Evolutionary conservation across 2,797 vertebrate species (phyloP).

Genomic region (Hoplostethus mediterraneus): DNA sequence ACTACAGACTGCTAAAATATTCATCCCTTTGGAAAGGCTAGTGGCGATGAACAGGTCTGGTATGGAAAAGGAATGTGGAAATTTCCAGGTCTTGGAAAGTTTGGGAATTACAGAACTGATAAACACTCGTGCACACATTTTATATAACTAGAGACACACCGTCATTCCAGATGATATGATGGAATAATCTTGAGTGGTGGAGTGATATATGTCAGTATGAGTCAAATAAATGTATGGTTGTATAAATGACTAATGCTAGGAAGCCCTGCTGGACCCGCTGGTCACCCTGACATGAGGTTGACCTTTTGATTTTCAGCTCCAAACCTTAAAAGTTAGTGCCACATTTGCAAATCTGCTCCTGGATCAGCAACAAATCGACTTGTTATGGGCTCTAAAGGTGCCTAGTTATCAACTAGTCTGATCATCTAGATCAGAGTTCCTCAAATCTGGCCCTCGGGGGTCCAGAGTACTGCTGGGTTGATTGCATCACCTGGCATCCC

Average conservation of each 20-base stretch:
- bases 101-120: background rate
- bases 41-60: slow-evolving; percentile 16
- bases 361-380: no score
- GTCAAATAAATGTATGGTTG: no score
- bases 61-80: background rate
- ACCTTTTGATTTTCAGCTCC: background rate
- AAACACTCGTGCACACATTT: background rate
- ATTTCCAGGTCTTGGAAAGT: background rate
- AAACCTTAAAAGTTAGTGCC: background rate
- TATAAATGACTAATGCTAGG: background rate
- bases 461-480: no score
- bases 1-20: slow-evolving; percentile 68
- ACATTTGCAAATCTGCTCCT: no score
- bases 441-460: no score
- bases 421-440: no score
- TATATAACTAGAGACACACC: background rate
- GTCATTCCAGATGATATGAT: background rate
- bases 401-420: no score
- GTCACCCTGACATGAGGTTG: background rate
- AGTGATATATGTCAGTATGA: background rate
- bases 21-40: slow-evolving; percentile 41
- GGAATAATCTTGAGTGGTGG: background rate
- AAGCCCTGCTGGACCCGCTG: background rate
- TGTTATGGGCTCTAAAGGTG: no score
- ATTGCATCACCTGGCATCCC: no score